Evolutionary conservation across 2,797 vertebrate genomes (phyloP).

Genomic region (Lepilemur septentrionalis): DNA sequence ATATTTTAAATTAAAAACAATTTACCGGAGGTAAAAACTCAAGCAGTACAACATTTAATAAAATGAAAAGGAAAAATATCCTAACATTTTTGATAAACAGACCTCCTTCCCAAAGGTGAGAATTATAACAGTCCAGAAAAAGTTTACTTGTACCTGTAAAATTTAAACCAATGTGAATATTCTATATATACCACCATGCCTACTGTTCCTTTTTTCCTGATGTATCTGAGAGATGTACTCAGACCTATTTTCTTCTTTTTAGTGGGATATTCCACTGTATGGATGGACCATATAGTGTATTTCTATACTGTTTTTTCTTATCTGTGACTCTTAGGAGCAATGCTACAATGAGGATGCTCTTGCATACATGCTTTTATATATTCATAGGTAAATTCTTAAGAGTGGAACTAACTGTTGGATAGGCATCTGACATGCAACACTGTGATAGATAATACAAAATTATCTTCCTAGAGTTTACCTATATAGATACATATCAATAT

Average conservation of each 20-base stretch:
- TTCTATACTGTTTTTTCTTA: slow-evolving; percentile 24
- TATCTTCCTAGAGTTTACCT: slow-evolving; percentile 19
- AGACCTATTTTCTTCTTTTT: neutral
- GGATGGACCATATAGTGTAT: neutral
- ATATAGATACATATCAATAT: neutral
- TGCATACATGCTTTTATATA: neutral
- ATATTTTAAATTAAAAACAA: slow-evolving; percentile 41
- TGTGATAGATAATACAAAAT: neutral
- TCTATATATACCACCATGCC: neutral
- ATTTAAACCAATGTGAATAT: neutral
- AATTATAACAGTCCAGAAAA: neutral
- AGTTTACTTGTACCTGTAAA: neutral
- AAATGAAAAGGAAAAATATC: slow-evolving; percentile 5
- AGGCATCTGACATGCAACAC: neutral
- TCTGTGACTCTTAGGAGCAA: neutral
- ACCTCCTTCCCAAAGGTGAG: neutral
- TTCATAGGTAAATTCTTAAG: slow-evolving; percentile 3
- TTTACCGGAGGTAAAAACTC: slow-evolving; percentile 6
- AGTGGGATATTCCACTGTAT: neutral
- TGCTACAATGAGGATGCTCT: neutral
- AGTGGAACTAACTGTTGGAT: neutral
- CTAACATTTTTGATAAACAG: neutral
- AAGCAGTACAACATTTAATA: slow-evolving; percentile 1
- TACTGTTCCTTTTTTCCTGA: neutral
- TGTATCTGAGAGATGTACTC: neutral